Conservation (phyloP, 1,140 invertebrate genomes). For the Pseudobourletiella spinata region DNA sequence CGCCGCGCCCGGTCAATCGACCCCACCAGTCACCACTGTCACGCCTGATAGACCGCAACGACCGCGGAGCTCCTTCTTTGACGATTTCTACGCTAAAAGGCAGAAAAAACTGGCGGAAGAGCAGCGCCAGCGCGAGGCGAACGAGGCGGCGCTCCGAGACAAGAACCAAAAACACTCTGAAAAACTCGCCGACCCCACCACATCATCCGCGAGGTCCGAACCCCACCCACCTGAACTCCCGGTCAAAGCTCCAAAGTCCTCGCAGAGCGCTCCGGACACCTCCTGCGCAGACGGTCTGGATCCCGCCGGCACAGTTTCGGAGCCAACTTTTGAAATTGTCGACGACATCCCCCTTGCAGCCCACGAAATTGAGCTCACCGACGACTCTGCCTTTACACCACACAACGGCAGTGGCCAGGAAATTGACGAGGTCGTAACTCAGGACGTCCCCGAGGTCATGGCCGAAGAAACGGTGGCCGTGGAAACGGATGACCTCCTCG, state of each 20-base stretch:
- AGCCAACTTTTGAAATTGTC: background rate
- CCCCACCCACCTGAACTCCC: too few relatives aligned
- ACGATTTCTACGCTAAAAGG: background rate
- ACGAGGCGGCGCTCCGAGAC: too few relatives aligned
- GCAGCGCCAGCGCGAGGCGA: background rate
- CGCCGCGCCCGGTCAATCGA: background rate
- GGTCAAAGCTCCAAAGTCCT: too few relatives aligned
- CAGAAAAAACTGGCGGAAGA: background rate
- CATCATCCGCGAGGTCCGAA: background rate
- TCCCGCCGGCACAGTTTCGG: background rate
- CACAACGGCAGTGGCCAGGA: too few relatives aligned
- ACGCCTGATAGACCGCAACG: too few relatives aligned
- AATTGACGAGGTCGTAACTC: background rate
- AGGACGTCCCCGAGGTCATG: background rate
- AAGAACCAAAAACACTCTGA: background rate
- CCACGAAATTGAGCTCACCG: background rate
- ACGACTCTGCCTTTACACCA: too few relatives aligned
- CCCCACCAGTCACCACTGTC: too few relatives aligned
- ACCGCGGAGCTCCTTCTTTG: background rate
- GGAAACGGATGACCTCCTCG: background rate
- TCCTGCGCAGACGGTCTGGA: background rate
- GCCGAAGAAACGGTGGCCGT: background rate
- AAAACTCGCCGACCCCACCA: background rate
- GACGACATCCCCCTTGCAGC: background rate
- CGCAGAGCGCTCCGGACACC: too few relatives aligned